Conservation (phyloP, 37 sponge, comb jelly and placozoan genomes). For the Crambe crambe region DNA sequence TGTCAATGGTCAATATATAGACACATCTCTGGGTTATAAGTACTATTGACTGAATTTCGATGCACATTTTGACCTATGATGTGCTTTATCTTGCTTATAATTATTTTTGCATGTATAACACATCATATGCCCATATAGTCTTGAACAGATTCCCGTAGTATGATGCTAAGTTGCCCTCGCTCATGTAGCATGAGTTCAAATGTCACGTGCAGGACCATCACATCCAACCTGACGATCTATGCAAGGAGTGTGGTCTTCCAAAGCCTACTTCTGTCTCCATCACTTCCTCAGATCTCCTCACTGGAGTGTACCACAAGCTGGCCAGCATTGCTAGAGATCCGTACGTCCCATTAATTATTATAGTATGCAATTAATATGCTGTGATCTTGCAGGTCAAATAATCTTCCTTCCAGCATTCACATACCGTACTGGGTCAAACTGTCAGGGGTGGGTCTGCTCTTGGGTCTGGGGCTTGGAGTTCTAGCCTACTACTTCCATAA, state of each 20-base stretch:
- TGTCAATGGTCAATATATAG: no score
- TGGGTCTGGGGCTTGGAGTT: constrained; percentile 50
- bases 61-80: no score
- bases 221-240: constrained; percentile 44
- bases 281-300: constrained; percentile 5
- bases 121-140: no score
- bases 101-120: no score
- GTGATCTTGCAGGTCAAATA: constrained; percentile 31
- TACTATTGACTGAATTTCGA: no score
- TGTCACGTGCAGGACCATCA: constrained; percentile 46
- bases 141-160: no score
- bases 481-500: constrained; percentile 37
- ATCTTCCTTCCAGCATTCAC: constrained; percentile 30
- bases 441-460: constrained; percentile 49
- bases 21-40: no score
- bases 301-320: constrained; percentile 36
- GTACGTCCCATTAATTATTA: constrained; percentile 45
- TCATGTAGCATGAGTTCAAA: no score
- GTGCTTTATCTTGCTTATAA: no score
- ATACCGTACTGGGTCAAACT: constrained; percentile 72
- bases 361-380: background rate
- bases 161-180: no score
- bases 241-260: constrained; percentile 54
- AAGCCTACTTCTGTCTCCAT: constrained; percentile 21
- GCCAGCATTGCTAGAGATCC: constrained; percentile 64